Percentiles rank a stretch among this genome's conserved stretches.
Evolutionary conservation across 2,888 invertebrate species (phyloP).

Genomic region (Idaea biselata): DNA sequence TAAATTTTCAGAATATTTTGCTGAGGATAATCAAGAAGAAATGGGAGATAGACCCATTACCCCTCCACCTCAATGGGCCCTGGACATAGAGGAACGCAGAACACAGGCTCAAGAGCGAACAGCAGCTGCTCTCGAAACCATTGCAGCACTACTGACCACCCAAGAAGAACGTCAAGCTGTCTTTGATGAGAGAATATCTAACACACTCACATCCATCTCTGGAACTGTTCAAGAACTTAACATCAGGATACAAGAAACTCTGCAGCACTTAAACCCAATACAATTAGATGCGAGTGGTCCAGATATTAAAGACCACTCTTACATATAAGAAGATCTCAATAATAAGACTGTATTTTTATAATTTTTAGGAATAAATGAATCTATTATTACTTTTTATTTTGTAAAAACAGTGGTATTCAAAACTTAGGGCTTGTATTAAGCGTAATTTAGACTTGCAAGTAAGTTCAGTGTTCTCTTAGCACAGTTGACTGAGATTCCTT

Average conservation of each 20-base stretch:
- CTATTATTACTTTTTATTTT: not conserved
- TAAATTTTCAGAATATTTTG: not conserved
- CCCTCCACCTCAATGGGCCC: slow-evolving; percentile 67
- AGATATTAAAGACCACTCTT: slow-evolving; percentile 48
- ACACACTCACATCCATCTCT: slow-evolving; percentile 54
- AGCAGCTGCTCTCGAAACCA: slow-evolving; percentile 60
- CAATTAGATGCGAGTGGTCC: slow-evolving; percentile 43
- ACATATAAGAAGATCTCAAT: slow-evolving; percentile 16
- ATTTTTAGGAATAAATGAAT: slow-evolving; percentile 8
- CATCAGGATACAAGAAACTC: slow-evolving; percentile 55
- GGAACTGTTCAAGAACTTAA: slow-evolving; percentile 62
- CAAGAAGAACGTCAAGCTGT: slow-evolving; percentile 56
- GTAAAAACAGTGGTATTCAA: slow-evolving; percentile 27
- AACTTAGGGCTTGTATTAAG: slow-evolving; percentile 14
- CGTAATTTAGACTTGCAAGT: not conserved
- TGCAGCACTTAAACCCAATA: slow-evolving; percentile 48
- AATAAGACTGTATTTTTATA: slow-evolving; percentile 13
- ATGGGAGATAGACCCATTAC: slow-evolving; percentile 27
- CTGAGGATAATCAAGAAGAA: not conserved
- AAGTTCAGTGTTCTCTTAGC: not conserved
- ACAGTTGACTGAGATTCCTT: not conserved
- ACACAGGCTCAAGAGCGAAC: slow-evolving; percentile 64
- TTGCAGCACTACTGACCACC: slow-evolving; percentile 50
- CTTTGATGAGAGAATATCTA: slow-evolving; percentile 55
- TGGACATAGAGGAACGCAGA: slow-evolving; percentile 63